phyloP scores from a whole-genome alignment of 2,797 vertebrate genomes.

The Denticeps clupeoides region DNA sequence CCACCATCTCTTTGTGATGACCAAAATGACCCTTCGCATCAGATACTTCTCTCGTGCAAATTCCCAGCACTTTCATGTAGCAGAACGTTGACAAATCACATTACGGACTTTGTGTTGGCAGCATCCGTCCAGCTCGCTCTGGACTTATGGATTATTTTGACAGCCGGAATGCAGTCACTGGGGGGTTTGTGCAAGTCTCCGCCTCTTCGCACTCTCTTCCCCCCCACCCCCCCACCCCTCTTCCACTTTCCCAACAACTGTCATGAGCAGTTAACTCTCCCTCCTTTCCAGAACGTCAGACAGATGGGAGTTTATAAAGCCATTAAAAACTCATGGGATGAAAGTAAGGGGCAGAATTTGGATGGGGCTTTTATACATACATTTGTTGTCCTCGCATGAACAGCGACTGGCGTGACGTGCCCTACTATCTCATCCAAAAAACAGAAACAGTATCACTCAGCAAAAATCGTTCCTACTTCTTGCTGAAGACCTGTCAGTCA shows the following conservation, averaged over 20 bases:
- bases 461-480: too few relatives aligned
- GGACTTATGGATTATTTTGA: slow-evolving; percentile 37
- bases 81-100: slow-evolving; percentile 43
- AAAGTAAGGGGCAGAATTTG: too few relatives aligned
- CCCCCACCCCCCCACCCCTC: background rate
- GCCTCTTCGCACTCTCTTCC: background rate
- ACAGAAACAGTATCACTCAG: too few relatives aligned
- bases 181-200: slow-evolving; percentile 12
- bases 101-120: slow-evolving; percentile 32
- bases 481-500: too few relatives aligned
- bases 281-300: slow-evolving; percentile 25
- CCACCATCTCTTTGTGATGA: slow-evolving; percentile 2
- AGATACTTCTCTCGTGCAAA: slow-evolving; percentile 35
- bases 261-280: too few relatives aligned
- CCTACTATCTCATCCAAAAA: too few relatives aligned
- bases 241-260: too few relatives aligned
- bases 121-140: slow-evolving; percentile 1
- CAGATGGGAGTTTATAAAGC: slow-evolving; percentile 36
- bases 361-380: too few relatives aligned
- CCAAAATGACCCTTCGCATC: slow-evolving; percentile 27
- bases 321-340: slow-evolving; percentile 23
- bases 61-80: slow-evolving; percentile 33
- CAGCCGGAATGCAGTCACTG: slow-evolving; percentile 32
- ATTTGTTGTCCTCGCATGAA: too few relatives aligned
- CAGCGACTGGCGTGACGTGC: too few relatives aligned